These are phyloP conservation scores for Cichladusa arquata DNA, from an alignment of 2,113 vertebrate species.

Conservation along the genomic window DNA sequence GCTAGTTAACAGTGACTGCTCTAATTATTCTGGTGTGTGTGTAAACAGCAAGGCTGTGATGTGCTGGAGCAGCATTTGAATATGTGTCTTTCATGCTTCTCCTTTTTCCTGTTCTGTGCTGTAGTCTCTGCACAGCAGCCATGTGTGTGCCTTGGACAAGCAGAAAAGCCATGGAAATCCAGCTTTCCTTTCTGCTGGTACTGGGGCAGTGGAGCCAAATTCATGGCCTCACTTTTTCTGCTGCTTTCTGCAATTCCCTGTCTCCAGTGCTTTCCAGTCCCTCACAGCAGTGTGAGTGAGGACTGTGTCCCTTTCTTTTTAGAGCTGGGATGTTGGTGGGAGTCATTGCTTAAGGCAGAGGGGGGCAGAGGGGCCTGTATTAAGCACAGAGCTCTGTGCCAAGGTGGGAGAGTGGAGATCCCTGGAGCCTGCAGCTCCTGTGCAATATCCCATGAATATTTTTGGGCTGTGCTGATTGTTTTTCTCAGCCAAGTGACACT, in stretches of 20 bases:
- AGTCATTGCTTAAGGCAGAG: not conserved
- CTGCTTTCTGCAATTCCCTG: not conserved
- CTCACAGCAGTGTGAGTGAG: not conserved
- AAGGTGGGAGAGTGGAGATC: not conserved
- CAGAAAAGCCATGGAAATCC: not conserved
- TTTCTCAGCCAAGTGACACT: not conserved
- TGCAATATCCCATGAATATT: not conserved
- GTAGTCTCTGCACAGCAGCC: not conserved
- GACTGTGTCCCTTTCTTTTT: not conserved
- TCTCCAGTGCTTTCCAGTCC: not conserved
- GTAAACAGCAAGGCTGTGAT: slow-evolving; percentile 2
- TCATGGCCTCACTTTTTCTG: not conserved
- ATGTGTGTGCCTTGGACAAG: not conserved
- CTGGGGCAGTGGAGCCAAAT: not conserved
- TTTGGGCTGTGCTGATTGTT: not conserved
- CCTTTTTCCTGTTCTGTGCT: not conserved
- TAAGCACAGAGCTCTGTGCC: not conserved
- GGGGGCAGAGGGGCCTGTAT: not conserved
- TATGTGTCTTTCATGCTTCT: not conserved
- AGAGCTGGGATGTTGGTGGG: not conserved
- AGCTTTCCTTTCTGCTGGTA: not conserved
- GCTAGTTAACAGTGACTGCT: slow-evolving; percentile 34
- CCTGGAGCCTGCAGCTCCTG: not conserved
- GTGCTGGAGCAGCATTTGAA: not conserved
- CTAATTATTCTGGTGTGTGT: slow-evolving; percentile 35